Conservation (phyloP, 2,888 invertebrate species). For the Thecophora atra region DNA sequence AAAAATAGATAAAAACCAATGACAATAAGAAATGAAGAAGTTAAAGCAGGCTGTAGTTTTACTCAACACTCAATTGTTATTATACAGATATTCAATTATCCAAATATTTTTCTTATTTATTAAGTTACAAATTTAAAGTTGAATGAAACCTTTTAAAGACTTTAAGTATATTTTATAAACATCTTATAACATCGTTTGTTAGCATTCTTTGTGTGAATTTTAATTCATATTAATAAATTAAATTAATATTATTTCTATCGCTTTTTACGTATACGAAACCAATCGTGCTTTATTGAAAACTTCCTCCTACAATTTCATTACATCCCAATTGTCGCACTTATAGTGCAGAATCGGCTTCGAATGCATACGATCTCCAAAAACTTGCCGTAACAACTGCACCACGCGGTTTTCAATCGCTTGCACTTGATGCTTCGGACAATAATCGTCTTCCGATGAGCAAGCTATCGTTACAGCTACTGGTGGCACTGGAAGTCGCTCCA, state of each 20-base stretch:
- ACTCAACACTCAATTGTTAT: background rate
- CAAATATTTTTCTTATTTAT: too few species aligned
- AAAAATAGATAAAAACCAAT: background rate
- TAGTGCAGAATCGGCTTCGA: slow-evolving; percentile 62
- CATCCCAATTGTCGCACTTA: slow-evolving; percentile 63
- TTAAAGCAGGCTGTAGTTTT: too few species aligned
- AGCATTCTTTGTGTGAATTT: too few species aligned
- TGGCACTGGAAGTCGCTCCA: slow-evolving; percentile 67
- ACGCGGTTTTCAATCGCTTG: slow-evolving; percentile 79
- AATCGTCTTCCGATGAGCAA: slow-evolving; percentile 87
- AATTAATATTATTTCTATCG: too few species aligned
- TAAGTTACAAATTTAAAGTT: too few species aligned
- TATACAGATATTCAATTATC: background rate
- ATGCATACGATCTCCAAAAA: slow-evolving; percentile 59
- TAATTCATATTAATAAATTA: too few species aligned
- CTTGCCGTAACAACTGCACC: slow-evolving; percentile 69
- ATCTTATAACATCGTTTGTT: too few species aligned
- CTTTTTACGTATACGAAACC: too few species aligned
- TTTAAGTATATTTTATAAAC: too few species aligned
- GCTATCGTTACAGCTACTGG: slow-evolving; percentile 82
- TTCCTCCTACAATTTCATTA: slow-evolving; percentile 58
- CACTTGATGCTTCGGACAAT: slow-evolving; percentile 86
- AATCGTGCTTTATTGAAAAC: too few species aligned
- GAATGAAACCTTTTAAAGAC: too few species aligned
- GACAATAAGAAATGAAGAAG: too few species aligned